phyloP scores from a whole-genome alignment of 2,113 vertebrate genomes.

The Cochlearius cochlearius region DNA sequence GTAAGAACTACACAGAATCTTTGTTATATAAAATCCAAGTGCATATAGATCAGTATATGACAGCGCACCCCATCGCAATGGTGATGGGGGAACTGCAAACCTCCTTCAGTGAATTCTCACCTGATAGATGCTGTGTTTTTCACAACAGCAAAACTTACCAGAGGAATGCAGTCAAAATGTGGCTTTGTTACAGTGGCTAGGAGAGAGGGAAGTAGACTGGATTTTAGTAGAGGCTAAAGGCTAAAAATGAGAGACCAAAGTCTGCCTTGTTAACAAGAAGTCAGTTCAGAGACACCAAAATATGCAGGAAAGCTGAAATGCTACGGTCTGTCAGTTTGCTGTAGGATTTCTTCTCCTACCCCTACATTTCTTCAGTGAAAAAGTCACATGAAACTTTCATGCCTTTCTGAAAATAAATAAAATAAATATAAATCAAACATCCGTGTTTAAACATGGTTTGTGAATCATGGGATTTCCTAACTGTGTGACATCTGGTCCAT shows the following conservation, averaged over 20 bases:
- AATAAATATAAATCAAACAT: not conserved
- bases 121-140: not conserved
- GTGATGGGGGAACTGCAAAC: not conserved
- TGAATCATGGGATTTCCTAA: not conserved
- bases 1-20: not conserved
- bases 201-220: not conserved
- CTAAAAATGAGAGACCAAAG: not conserved
- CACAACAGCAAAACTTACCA: not conserved
- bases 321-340: rapidly evolving
- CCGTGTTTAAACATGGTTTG: not conserved
- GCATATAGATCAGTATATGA: not conserved
- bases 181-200: not conserved
- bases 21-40: not conserved
- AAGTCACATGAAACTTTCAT: not conserved
- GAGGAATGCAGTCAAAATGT: not conserved
- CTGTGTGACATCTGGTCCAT: not conserved
- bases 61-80: not conserved
- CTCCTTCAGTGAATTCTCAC: not conserved
- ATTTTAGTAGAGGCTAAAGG: not conserved
- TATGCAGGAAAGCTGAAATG: not conserved
- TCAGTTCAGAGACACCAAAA: not conserved
- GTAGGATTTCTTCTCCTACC: not conserved
- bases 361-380: not conserved
- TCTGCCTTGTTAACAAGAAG: not conserved
- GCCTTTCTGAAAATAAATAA: not conserved